Evolutionary conservation across 2,113 vertebrate species (phyloP).

Genomic region (Rousettus leschenaultii): DNA sequence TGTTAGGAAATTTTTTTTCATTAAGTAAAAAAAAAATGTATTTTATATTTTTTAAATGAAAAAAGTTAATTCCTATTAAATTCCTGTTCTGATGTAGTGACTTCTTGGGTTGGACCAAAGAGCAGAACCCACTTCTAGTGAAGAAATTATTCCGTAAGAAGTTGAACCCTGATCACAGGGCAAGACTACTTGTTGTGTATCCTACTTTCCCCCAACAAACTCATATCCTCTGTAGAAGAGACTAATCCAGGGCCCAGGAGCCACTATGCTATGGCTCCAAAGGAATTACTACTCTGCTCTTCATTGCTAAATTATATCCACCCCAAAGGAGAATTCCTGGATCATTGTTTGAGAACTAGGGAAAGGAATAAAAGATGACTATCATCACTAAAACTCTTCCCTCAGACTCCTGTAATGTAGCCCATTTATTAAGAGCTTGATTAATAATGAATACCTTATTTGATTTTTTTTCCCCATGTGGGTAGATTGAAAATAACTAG

Average conservation of each 20-base stretch:
- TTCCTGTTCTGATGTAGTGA: not conserved
- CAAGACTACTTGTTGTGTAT: not conserved
- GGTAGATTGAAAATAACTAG: not conserved
- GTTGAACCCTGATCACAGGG: not conserved
- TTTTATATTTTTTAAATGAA: not conserved
- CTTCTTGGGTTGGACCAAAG: not conserved
- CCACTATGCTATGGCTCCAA: not conserved
- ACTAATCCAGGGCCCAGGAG: not conserved
- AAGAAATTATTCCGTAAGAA: not conserved
- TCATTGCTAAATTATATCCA: not conserved
- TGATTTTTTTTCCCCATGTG: constrained; percentile 2
- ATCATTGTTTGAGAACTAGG: not conserved
- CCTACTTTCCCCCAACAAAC: not conserved
- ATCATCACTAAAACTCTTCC: not conserved
- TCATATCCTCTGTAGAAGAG: not conserved
- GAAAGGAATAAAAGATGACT: not conserved
- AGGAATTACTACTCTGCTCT: not conserved
- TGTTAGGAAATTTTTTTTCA: not conserved
- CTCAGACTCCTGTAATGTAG: not conserved
- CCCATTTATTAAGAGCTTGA: not conserved
- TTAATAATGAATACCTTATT: not conserved
- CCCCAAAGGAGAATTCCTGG: not conserved
- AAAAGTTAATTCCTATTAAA: not conserved
- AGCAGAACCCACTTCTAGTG: not conserved
- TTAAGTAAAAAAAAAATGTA: not conserved